Percentiles rank a stretch among this genome's conserved stretches.
These are phyloP conservation scores for Porites lutea DNA, from an alignment of 64 coral and sea anemone genomes.

Conservation along the genomic window DNA sequence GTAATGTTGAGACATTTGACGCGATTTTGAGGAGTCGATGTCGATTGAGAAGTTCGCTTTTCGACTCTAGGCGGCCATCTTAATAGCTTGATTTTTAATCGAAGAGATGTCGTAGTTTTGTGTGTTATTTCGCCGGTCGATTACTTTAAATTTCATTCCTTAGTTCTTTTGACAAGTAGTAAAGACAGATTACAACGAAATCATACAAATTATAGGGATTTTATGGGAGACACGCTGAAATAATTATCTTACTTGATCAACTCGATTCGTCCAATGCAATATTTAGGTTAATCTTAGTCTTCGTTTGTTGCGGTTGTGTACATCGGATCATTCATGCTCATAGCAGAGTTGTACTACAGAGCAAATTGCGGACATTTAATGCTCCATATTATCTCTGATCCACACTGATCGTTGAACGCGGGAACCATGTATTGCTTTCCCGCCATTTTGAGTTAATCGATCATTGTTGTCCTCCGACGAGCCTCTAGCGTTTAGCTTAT, in stretches of 20 bases:
- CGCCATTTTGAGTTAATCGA: constrained; percentile 9
- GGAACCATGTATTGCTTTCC: neutral
- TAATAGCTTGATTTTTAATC: neutral
- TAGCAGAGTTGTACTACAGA: no score
- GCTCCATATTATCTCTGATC: neutral
- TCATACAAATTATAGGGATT: no score
- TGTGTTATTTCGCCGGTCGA: neutral
- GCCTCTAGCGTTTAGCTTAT: neutral
- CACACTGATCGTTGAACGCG: neutral
- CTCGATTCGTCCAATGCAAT: no score
- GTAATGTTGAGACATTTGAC: neutral
- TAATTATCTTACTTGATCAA: no score
- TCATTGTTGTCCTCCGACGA: neutral
- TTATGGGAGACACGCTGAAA: no score
- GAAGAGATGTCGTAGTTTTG: constrained; percentile 2
- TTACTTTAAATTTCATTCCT: neutral
- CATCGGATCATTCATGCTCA: no score
- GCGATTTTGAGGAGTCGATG: neutral
- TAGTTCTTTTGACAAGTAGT: neutral
- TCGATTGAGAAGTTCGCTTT: no score
- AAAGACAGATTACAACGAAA: neutral
- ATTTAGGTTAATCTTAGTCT: no score
- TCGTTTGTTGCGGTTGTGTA: no score
- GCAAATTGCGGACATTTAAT: neutral
- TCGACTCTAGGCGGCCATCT: constrained; percentile 18